phyloP scores from a whole-genome alignment of 2,888 invertebrate genomes.

The Baccha elongata region DNA sequence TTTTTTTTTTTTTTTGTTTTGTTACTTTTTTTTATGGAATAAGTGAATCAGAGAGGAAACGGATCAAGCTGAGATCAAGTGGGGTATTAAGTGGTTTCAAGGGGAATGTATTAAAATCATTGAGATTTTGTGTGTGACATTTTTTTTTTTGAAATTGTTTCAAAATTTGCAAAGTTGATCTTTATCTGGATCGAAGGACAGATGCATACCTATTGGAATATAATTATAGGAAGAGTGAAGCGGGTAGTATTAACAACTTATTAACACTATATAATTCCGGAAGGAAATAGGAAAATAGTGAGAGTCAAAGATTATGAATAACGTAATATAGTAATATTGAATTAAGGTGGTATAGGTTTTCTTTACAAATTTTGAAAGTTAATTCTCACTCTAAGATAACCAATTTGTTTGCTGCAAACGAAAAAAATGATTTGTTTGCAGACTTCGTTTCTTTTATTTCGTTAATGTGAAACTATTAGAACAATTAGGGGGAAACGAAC shows the following conservation, averaged over 20 bases:
- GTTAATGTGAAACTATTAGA: no score
- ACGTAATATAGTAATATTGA: no score
- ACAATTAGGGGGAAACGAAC: no score
- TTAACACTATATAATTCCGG: constrained; percentile 11
- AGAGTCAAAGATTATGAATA: no score
- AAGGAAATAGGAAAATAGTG: not conserved
- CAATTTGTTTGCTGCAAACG: no score
- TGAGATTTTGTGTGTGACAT: constrained; percentile 18
- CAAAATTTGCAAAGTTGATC: constrained; percentile 41
- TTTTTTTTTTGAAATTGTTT: constrained; percentile 8
- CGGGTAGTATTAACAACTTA: constrained; percentile 4
- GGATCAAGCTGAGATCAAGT: constrained; percentile 73
- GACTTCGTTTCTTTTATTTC: no score
- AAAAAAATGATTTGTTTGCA: no score
- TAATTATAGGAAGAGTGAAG: not conserved
- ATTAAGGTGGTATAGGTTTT: no score
- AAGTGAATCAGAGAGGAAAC: constrained; percentile 44
- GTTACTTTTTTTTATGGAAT: not conserved
- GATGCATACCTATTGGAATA: no score
- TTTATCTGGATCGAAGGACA: not conserved
- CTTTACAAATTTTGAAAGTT: no score
- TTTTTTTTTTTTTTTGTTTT: not conserved
- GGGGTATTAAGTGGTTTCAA: constrained; percentile 74
- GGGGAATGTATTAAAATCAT: constrained; percentile 38
- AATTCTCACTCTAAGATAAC: no score